phyloP scores from a whole-genome alignment of 2,113 vertebrate genomes.

The Ahaetulla prasina region DNA sequence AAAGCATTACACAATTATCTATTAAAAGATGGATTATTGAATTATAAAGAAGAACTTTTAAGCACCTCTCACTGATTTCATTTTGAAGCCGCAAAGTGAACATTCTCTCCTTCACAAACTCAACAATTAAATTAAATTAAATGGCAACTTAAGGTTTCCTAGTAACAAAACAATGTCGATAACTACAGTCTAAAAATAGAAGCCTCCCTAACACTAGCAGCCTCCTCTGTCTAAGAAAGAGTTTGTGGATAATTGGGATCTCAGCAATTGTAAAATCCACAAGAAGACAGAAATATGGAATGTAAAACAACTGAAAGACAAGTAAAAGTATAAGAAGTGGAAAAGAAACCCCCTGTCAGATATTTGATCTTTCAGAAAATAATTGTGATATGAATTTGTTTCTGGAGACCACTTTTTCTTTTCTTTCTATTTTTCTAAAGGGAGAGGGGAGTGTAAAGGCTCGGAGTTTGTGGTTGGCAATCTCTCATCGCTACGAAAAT shows the following conservation, averaged over 20 bases:
- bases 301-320: neutral
- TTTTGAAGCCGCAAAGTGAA: neutral
- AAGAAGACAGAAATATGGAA: neutral
- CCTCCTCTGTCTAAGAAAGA: neutral
- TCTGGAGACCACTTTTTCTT: slow-evolving; percentile 18
- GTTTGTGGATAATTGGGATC: neutral
- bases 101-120: neutral
- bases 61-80: slow-evolving; percentile 1
- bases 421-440: neutral
- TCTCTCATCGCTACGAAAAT: slow-evolving; percentile 66
- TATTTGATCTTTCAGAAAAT: slow-evolving; percentile 32
- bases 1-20: slow-evolving; percentile 37
- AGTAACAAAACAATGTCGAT: neutral
- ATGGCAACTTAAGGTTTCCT: neutral
- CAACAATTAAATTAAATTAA: neutral
- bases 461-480: slow-evolving; percentile 61
- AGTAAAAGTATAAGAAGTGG: neutral
- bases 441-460: slow-evolving; percentile 40
- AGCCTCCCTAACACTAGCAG: neutral
- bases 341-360: neutral
- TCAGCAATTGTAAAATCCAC: neutral
- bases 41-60: neutral
- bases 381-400: neutral
- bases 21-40: slow-evolving; percentile 38
- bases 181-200: neutral